A percentile compares a stretch with the other conserved stretches of the same genome.
phyloP scores from a whole-genome alignment of 1,140 invertebrate genomes.

The Gryon sp. region DNA sequence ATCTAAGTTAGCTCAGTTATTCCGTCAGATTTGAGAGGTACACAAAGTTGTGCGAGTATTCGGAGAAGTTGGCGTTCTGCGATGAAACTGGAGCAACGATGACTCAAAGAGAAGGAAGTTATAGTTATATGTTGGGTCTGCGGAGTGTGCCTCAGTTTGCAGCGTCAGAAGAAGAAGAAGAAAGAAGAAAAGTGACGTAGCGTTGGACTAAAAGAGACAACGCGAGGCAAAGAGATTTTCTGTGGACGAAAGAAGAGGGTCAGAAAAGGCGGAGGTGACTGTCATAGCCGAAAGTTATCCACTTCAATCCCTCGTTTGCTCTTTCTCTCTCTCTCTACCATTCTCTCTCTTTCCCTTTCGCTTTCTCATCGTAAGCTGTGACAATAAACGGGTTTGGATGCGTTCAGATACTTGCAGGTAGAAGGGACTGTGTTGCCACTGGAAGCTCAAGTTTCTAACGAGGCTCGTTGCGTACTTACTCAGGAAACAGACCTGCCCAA shows the following conservation, averaged over 20 bases:
- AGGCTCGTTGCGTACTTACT: slow-evolving; percentile 69
- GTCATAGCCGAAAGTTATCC: slow-evolving; percentile 70
- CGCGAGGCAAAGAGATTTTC: slow-evolving; percentile 26
- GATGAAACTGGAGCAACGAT: slow-evolving; percentile 38
- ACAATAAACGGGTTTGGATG: no score
- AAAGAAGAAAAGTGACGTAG: no score
- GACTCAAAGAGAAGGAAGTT: slow-evolving; percentile 18
- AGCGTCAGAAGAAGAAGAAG: no score
- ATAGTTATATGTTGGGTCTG: no score
- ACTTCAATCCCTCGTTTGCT: slow-evolving; percentile 62
- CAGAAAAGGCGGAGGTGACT: slow-evolving; percentile 39
- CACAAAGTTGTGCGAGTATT: slow-evolving; percentile 64
- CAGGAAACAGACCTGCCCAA: slow-evolving; percentile 72
- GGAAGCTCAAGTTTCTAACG: slow-evolving; percentile 74
- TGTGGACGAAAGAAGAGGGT: slow-evolving; percentile 1
- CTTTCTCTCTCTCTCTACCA: no score
- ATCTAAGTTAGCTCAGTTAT: slow-evolving; percentile 17
- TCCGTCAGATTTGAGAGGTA: slow-evolving; percentile 30
- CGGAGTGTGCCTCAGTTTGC: no score
- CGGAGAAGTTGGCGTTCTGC: slow-evolving; percentile 26
- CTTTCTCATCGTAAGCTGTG: no score
- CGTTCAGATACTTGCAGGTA: slow-evolving; percentile 52
- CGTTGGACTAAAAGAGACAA: slow-evolving; percentile 58
- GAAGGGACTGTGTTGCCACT: slow-evolving; percentile 32
- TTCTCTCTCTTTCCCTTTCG: no score